These are phyloP conservation scores for Aporophyla nigra DNA, from an alignment of 2,888 invertebrate species.

Conservation along the genomic window DNA sequence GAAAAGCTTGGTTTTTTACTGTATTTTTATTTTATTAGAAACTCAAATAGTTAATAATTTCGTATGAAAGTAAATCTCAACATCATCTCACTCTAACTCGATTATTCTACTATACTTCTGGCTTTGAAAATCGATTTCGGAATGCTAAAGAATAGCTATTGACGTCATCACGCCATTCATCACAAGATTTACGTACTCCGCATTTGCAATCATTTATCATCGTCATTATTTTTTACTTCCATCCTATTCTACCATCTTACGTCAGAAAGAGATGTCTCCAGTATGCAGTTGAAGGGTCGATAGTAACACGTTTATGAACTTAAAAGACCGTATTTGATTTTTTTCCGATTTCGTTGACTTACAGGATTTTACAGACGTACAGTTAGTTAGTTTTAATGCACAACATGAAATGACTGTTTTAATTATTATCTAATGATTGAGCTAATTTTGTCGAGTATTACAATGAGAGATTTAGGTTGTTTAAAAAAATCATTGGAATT, in stretches of 20 bases:
- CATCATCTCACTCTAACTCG: too few species aligned
- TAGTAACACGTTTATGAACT: conserved; percentile 33
- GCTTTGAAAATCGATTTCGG: not conserved
- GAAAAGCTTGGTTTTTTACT: not conserved
- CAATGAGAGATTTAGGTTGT: too few species aligned
- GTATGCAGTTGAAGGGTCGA: conserved; percentile 18
- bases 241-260: not conserved
- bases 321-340: not conserved
- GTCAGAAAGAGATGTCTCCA: conserved; percentile 2
- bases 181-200: conserved; percentile 37
- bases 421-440: too few species aligned
- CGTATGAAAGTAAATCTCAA: not conserved
- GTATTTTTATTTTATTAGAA: too few species aligned
- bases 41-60: not conserved
- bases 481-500: too few species aligned
- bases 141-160: conserved; percentile 26
- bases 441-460: too few species aligned
- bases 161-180: conserved; percentile 40
- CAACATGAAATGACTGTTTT: too few species aligned
- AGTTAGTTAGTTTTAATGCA: too few species aligned
- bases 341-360: too few species aligned
- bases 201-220: conserved; percentile 42
- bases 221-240: conserved; percentile 6
- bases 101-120: not conserved
- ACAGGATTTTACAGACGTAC: too few species aligned